These are phyloP conservation scores for Heliothis peltigera DNA, from an alignment of 2,888 invertebrate species.

Conservation along the genomic window DNA sequence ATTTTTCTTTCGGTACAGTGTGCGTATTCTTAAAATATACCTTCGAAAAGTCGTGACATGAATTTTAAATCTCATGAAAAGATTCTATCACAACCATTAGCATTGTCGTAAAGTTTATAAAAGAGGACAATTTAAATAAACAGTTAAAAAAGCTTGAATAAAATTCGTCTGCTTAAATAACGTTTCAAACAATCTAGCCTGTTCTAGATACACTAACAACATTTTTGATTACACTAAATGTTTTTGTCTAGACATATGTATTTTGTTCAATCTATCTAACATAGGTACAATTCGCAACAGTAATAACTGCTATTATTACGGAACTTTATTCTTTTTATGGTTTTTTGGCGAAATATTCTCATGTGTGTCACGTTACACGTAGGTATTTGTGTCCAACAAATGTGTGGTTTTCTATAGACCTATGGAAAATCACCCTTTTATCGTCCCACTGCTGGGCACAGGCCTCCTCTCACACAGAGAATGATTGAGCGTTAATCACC, in stretches of 20 bases:
- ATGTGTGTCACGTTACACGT: neutral
- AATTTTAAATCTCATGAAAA: constrained; percentile 31
- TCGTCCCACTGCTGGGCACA: too few relatives aligned
- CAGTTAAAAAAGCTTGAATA: constrained; percentile 27
- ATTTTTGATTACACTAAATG: constrained; percentile 22
- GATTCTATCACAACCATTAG: constrained; percentile 43
- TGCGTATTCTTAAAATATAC: constrained; percentile 2
- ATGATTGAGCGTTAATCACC: too few relatives aligned
- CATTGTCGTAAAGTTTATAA: constrained; percentile 28
- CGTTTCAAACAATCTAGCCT: constrained; percentile 8
- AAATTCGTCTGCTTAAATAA: constrained; percentile 14
- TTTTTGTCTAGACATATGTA: constrained; percentile 39
- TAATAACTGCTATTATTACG: constrained; percentile 39
- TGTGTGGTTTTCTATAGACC: neutral
- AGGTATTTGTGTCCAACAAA: neutral
- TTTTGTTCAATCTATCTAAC: constrained; percentile 31
- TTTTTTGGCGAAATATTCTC: constrained; percentile 19
- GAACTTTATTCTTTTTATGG: constrained; percentile 45
- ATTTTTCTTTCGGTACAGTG: neutral
- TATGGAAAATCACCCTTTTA: too few relatives aligned
- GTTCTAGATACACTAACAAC: constrained; percentile 8
- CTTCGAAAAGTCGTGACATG: constrained; percentile 37
- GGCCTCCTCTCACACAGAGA: too few relatives aligned
- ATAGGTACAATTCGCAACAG: constrained; percentile 23
- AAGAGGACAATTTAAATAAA: constrained; percentile 29